Base-by-base conservation (phyloP, 2,797 vertebrate species). In the Ptychobarbus kaznakovi region DNA sequence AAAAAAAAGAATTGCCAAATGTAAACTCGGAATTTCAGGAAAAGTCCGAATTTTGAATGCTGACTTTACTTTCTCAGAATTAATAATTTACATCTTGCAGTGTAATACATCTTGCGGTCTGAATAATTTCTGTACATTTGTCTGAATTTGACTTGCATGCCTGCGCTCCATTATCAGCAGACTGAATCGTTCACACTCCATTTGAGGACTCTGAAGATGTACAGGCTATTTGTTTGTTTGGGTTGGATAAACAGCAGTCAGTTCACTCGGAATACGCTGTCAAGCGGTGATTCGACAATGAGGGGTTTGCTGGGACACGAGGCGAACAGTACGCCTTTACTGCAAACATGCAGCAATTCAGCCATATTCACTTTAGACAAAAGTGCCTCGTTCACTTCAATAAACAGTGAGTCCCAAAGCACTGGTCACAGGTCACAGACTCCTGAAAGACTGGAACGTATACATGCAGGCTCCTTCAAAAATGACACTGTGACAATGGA, bases 231-330 rank as follows among this genome's bases (percentile, higher is more conserved):
- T 69, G 75, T 89, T 44, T 79, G 89, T 91, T 89, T 91, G 92
- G 91, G 88, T 89, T n/a, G 92, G 89, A 91, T 91, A 92, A 93
- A 94, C 88, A 91, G 81, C 85, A 88, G 89, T 88, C 87, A 80
- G 87, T 88, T 88, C 83, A 25, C 86, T 86, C 78, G 82, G 88
- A 88, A 84, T 80, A 49, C 49, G 81, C 91, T 94, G 92, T 94
- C 93, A 93, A 85, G 82, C 78, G 87, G 89, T 94, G 93, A 94
- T 90, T 89, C 89, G 91, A 93, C 92, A 93, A 93, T 93, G 89
- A 94, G 91, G 89, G 91, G 93, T 92, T 92, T 93, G 89, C 86
- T 80, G 89, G 87, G 89, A 88, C 88, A 83, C 90, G 66, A 51
- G 61, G 84, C 87, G 86, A 88, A 78, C 68, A 84, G 85, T 73